Evolutionary conservation across 2,888 invertebrate genomes (phyloP), one percentile per base, ranked within the genome.

Genomic region (Alentia gelatinosa): DNA sequence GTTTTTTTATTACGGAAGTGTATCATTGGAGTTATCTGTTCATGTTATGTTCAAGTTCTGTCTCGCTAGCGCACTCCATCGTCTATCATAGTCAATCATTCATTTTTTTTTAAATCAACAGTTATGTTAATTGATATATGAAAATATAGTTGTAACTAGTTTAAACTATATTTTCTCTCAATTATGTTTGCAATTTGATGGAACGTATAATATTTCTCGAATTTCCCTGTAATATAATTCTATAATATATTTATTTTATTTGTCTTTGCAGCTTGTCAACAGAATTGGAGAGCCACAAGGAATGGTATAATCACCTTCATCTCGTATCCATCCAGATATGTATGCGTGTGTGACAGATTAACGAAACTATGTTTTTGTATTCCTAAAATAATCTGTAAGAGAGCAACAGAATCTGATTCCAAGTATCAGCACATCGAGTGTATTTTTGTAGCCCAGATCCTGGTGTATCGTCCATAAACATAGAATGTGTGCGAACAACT

Each of bases 221-320:
- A n/a, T n/a, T n/a, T n/a, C n/a, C n/a, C n/a, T n/a, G n/a, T n/a
- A n/a, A n/a, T n/a, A n/a, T n/a, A n/a, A n/a, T n/a, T 33, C 12
- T 30, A 79, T 26, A 9, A 47, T 9, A 56, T 47, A 91, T 30
- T 37, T 91, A n/a, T n/a, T 35, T 33, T 9, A 33, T 88, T 37
- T 88, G 9, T 0, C 19, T 47, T 94, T 94, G 68, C 94, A 95
- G 95, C 90, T 95, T 86, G 95, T 94, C 19, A 94, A 95, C 92
- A 94, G 92, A 93, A 90, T 95, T 33, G 95, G 95, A 92, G 95
- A 95, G 91, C 95, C 95, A 15, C 95, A 94, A 91, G 95, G 95
- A 79, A 95, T 95, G 95, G 95, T 95, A 94, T 95, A 94, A 56
- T 23, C 33, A 33, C 37, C 15, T 63, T 40, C 63, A 74, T 26